Evolutionary conservation across 92 coral and sea anemone species (phyloP).

Genomic region (Parazoanthus atlanticus): DNA sequence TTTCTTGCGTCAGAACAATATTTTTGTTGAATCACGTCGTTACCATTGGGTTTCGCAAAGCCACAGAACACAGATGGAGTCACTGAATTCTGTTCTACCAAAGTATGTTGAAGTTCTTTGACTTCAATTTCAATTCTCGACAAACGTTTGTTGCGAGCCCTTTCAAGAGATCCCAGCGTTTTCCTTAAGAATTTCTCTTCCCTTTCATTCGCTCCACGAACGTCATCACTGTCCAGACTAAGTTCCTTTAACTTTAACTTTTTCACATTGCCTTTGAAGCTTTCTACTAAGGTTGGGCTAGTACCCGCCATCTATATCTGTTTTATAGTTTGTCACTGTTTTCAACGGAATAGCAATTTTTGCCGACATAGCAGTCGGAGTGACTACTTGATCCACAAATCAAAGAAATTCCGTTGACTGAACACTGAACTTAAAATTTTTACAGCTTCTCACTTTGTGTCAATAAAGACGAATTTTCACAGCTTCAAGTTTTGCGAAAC

Average conservation of each 20-base stretch:
- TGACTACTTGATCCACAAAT: background rate
- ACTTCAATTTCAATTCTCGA: conserved; percentile 11
- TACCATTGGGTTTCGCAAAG: background rate
- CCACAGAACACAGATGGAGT: background rate
- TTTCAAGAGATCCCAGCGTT: conserved; percentile 13
- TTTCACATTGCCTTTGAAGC: conserved; percentile 11
- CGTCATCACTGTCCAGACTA: background rate
- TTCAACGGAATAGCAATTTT: background rate
- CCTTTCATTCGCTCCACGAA: background rate
- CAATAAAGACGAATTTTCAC: conserved; percentile 1
- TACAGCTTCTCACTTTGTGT: background rate
- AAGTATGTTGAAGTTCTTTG: background rate
- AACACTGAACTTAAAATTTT: background rate
- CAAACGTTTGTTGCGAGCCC: background rate
- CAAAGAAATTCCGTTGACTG: background rate
- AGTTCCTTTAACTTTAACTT: background rate
- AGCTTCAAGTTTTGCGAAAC: background rate
- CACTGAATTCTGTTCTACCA: background rate
- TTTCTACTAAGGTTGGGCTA: background rate
- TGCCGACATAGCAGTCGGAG: background rate
- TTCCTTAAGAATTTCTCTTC: conserved; percentile 15
- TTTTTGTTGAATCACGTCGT: background rate
- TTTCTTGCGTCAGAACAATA: background rate
- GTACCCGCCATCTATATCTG: background rate
- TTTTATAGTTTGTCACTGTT: background rate